Conservation (phyloP, 2,113 vertebrate species). For the Oncorhynchus tshawytscha region DNA sequence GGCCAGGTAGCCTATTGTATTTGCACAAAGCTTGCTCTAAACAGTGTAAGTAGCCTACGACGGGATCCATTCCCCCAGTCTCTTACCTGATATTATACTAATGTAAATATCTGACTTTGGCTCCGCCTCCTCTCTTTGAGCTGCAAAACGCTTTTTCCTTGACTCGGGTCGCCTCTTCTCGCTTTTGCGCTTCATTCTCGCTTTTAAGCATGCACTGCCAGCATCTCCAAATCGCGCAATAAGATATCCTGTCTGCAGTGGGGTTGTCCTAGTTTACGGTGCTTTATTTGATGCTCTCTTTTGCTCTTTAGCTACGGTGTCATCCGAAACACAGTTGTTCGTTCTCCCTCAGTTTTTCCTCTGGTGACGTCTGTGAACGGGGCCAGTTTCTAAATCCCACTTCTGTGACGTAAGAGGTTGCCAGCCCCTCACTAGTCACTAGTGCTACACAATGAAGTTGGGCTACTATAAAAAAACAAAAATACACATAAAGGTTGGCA, state of each 20-base stretch:
- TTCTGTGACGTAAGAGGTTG: constrained; percentile 65
- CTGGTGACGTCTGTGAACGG: constrained; percentile 62
- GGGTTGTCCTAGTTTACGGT: constrained; percentile 18
- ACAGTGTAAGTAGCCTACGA: constrained; percentile 24
- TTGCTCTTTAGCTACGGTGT: constrained; percentile 24
- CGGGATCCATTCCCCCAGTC: constrained; percentile 33
- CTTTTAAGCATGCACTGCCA: constrained; percentile 35
- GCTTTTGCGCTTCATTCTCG: constrained; percentile 78
- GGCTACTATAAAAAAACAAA: too few species aligned
- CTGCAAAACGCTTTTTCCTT: constrained; percentile 72
- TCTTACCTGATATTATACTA: constrained; percentile 77
- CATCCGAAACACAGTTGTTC: constrained; percentile 34
- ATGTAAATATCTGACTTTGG: constrained; percentile 70
- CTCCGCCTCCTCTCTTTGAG: constrained; percentile 67
- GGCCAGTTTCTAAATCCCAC: constrained; percentile 69
- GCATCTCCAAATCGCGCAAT: constrained; percentile 39
- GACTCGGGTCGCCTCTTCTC: constrained; percentile 73
- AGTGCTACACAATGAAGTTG: too few species aligned
- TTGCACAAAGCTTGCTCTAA: neutral
- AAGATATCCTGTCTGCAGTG: constrained; percentile 15
- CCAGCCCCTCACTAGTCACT: constrained; percentile 38
- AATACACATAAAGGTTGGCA: too few species aligned
- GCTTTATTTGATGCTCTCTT: constrained; percentile 42
- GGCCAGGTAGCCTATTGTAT: too few species aligned
- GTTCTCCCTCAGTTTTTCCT: constrained; percentile 29